Evolutionary conservation across 2,888 invertebrate species (phyloP).

Genomic region (Tuta absoluta): DNA sequence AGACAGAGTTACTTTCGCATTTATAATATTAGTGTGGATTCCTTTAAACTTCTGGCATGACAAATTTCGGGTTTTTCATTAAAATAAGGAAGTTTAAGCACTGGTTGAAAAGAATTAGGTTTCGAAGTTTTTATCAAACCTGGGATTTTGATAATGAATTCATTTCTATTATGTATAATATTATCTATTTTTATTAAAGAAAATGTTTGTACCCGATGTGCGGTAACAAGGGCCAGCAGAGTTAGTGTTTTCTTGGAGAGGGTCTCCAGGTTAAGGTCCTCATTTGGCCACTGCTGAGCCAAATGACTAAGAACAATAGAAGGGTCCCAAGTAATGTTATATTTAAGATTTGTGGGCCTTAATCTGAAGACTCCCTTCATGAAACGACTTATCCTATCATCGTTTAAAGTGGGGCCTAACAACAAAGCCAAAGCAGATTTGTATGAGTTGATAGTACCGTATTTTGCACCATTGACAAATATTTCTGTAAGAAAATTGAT

Average conservation of each 20-base stretch:
- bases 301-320: conserved; percentile 23
- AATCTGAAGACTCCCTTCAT: conserved; percentile 22
- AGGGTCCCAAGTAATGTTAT: conserved; percentile 25
- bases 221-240: no score
- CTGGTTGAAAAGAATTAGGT: conserved; percentile 19
- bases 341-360: conserved; percentile 22
- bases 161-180: no score
- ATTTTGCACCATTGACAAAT: conserved; percentile 26
- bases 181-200: no score
- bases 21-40: no score
- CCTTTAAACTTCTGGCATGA: conserved; percentile 14
- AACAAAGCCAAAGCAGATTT: conserved; percentile 16
- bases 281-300: conserved; percentile 19
- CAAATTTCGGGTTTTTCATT: conserved; percentile 3
- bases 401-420: neutral
- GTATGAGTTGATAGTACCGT: conserved; percentile 28
- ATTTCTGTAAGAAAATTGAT: conserved; percentile 24
- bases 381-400: conserved; percentile 12
- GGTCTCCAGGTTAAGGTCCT: conserved; percentile 21
- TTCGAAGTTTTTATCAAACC: conserved; percentile 28
- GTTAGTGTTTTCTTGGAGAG: conserved; percentile 27
- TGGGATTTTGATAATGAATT: conserved; percentile 27
- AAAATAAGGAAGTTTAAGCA: conserved; percentile 19
- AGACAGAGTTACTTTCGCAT: no score
- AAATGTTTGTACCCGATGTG: no score